Base-by-base conservation (phyloP, 2,797 vertebrate species). In the Simalia tracyae region DNA sequence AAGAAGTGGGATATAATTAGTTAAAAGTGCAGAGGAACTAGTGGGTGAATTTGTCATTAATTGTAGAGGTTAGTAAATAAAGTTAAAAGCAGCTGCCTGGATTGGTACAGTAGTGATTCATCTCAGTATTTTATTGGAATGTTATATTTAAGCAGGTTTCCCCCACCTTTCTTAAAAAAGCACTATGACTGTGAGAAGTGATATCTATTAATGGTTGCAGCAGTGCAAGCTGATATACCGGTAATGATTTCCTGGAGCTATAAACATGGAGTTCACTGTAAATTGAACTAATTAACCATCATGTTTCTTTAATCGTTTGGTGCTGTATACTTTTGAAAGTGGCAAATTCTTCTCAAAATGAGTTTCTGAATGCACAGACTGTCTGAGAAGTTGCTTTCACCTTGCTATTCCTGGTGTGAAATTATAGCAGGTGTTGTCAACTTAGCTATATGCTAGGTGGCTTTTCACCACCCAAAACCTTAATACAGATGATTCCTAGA, bases 231-330 rank as follows among this genome's bases (percentile, higher is more conserved):
- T 68, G 61, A 89, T 86, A 89, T 89, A 89, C 61, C 31, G 61
- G 91, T 89, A 89, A 89, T 60, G 54, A 46, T 88, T 92, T 89
- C 63, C 81, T 86, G 91, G 31, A 89, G 63, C 81, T 92, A 89
- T 89, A 92, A 68, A 89, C 81, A 46, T 92, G 91, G 61, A 92
- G n/a, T 63, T 89, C 87, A 68, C 9, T 46, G 61, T 68, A 92
- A 89, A 60, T 89, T 92, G 61, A 42, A 63, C 61, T 92, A 89
- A 92, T 89, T 89, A 89, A 59, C 61, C 63, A 68, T 60, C 17
- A 66, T 86, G 81, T 72, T 92, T 92, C 91, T 63, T 31, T 92
- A 89, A 86, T 86, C 28, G 46, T 86, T 60, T 86, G 24, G 50
- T 92, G 50, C 76, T 89, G 31, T 86, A 68, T 89, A 46, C 81